A percentile compares a stretch with the other conserved stretches of the same genome.
phyloP scores from a whole-genome alignment of 2,113 vertebrate genomes.

The Pundamilia nyererei region DNA sequence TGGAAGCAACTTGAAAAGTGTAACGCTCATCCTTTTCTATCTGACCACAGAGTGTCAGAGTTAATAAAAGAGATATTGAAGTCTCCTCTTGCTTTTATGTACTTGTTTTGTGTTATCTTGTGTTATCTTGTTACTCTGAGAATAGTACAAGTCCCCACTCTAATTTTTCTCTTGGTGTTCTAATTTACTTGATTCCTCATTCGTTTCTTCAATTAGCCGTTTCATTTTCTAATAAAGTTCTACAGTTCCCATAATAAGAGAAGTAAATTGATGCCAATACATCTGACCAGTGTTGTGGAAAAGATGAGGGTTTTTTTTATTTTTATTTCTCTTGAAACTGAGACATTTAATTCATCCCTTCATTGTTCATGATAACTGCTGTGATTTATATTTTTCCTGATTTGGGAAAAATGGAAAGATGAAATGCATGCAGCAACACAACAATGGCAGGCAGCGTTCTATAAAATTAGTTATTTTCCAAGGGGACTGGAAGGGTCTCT shows the following conservation, averaged over 20 bases:
- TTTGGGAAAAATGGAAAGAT: neutral
- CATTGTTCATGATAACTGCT: neutral
- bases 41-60: constrained; percentile 55
- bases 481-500: neutral
- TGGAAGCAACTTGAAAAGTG: constrained; percentile 65
- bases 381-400: neutral
- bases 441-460: neutral
- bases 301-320: fast-evolving
- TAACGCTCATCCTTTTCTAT: constrained; percentile 60
- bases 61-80: constrained; percentile 62
- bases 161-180: neutral
- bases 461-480: neutral
- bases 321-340: neutral
- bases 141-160: neutral
- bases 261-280: neutral
- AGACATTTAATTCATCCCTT: neutral
- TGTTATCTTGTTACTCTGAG: neutral
- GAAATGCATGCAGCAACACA: neutral
- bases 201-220: neutral
- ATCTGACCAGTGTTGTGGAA: neutral
- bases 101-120: neutral
- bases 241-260: neutral
- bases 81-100: constrained; percentile 26
- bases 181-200: neutral
- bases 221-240: neutral